Base-by-base conservation (phyloP, 64 coral and sea anemone species). In the Astreopora myriophthalma region DNA sequence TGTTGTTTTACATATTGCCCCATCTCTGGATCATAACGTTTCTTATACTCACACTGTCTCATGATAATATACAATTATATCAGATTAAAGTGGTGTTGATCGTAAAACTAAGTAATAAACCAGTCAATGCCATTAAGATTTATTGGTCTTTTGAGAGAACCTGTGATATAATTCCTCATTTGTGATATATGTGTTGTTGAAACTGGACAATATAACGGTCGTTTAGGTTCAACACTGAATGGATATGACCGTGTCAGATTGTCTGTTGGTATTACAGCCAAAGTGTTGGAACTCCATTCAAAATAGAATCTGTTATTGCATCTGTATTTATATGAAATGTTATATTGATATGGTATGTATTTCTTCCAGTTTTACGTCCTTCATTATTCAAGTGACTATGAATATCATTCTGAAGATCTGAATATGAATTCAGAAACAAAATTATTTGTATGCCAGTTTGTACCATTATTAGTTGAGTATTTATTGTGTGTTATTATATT, bases 1-100 rank as follows among this genome's bases (percentile, higher is more conserved):
- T 80, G 88, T 33, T 69, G 24, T 13, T 88, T 38, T 8, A 88
- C 71, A 63, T 88, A 60, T 75, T 38, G 27, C 11, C 86, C 70
- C n/a, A 26, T 24, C 34, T 25, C 58, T 1, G 67, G 69, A 34
- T 61, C 52, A n/a, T 88, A 88, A 5, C 27, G 29, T 52, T 31
- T 73, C 40, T 87, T 87, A 32, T 49, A 73, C 34, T 88, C 85
- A n/a, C 29, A 39, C 22, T 38, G 27, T 26, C 11, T 19, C 8
- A 32, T 48, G 0, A 11, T 66, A 65, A n/a, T 86, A 87, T 73
- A 30, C 37, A 38, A 29, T 16, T 71, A 72, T 2, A 51, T 36
- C 44, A 69, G 1, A 83, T 57, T 83, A 69, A 12, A 44, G 33
- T 42, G 36, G 46, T 16, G 20, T 69, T 4, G 85, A 74, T 87